Conservation (phyloP, 2,888 invertebrate species). For the Melinopterus prodromus region DNA sequence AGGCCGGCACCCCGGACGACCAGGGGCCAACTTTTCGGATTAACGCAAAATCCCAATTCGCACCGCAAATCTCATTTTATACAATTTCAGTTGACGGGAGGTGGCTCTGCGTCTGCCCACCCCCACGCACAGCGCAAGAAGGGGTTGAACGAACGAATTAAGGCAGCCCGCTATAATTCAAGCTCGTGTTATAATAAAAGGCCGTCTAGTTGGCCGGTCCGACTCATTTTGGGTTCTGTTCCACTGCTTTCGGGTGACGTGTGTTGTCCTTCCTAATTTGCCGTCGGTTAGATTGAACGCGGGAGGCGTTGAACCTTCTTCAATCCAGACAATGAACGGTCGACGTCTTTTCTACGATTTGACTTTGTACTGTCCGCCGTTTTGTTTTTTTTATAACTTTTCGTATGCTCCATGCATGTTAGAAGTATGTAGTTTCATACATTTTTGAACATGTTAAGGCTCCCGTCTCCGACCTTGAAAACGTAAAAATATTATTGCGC, state of each 20-base stretch:
- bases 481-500: too few species aligned
- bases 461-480: too few species aligned
- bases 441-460: too few species aligned
- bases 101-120: background rate
- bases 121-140: background rate
- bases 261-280: background rate
- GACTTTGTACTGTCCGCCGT: background rate
- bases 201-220: background rate
- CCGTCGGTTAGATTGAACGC: background rate
- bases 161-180: background rate
- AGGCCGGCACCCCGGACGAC: background rate
- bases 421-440: too few species aligned
- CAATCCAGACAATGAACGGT: background rate
- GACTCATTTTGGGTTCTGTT: too few species aligned
- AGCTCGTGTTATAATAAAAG: background rate
- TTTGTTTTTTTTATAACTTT: too few species aligned
- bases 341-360: background rate
- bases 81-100: background rate
- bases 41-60: conserved; percentile 18
- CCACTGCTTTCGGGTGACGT: background rate
- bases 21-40: conserved; percentile 11
- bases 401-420: too few species aligned
- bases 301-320: background rate
- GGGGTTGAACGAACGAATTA: background rate
- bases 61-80: conserved; percentile 16